Evolutionary conservation across 2,113 vertebrate species (phyloP).

Genomic region (Paradoxurus hermaphroditus): DNA sequence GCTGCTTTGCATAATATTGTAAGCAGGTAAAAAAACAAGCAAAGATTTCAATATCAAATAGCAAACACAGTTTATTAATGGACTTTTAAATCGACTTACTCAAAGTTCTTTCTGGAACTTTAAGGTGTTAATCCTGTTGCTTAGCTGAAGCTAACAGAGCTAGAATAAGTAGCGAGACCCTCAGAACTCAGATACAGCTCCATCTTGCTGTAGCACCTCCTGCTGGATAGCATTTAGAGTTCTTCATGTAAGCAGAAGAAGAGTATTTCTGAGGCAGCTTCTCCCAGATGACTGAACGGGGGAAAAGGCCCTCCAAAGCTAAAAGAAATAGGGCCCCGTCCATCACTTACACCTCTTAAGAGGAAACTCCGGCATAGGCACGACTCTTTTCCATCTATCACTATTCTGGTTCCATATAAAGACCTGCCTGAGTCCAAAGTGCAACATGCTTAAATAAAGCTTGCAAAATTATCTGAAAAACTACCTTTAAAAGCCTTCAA

Average conservation of each 20-base stretch:
- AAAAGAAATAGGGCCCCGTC: conserved; percentile 44
- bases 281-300: conserved; percentile 42
- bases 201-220: conserved; percentile 69
- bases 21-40: conserved; percentile 11
- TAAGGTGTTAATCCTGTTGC: conserved; percentile 57
- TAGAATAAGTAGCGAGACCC: conserved; percentile 9
- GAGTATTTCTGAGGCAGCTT: conserved; percentile 39
- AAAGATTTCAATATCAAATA: conserved; percentile 28
- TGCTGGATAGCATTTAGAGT: conserved; percentile 65
- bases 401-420: conserved; percentile 34
- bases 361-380: not conserved
- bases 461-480: conserved; percentile 54
- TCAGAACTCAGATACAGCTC: conserved; percentile 48
- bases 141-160: conserved; percentile 25
- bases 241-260: conserved; percentile 63
- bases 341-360: conserved; percentile 46
- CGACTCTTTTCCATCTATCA: conserved; percentile 29
- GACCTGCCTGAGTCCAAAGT: conserved; percentile 18
- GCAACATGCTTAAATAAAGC: conserved; percentile 25
- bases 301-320: conserved; percentile 47
- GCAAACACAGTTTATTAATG: conserved; percentile 6
- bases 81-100: conserved; percentile 70
- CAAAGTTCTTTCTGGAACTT: conserved; percentile 69
- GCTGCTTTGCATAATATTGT: not conserved
- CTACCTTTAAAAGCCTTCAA: conserved; percentile 40